Evolutionary conservation across 2,113 vertebrate species (phyloP), one percentile per base, ranked within the genome.

Genomic region (Scytalopus superciliaris): DNA sequence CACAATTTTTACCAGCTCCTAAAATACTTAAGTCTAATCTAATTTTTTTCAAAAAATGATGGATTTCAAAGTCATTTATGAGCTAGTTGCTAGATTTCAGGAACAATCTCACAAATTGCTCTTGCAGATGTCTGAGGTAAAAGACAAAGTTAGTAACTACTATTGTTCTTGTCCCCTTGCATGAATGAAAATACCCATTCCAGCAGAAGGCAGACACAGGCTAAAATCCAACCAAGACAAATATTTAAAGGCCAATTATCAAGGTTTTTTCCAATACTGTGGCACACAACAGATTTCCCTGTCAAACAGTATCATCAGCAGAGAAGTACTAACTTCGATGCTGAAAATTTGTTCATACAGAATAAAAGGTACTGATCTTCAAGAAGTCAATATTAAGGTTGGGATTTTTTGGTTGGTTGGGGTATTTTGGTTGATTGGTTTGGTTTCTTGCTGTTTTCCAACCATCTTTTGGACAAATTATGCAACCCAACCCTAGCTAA

Each of bases 361-460:
- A 84, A 73, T 37, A 80, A 89, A 89, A 68, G 21, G 25, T 12
- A 60, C 7, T 3, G 2, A 22, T 33, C 18, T 66, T 35, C 69
- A 73, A 73, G 14, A 56, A 13, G 28, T 57, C 42, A 77, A 47
- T 70, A 63, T 11, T 42, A 19, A 86, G 14, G 4, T 18, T 27
- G 21, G 30, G 19, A 22, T 24, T 47, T 47, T 37, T 17, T 12
- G 30, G 28, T 56, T 33, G 23, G 14, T 37, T 35, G 57, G 23
- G 40, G 10, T 42, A 11, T 42, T 42, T n/a, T 57, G 55, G 52
- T 33, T 33, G n/a, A 14, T 37, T 59, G n/a, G n/a, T 44, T 92
- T 66, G 42, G 76, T 42, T 96, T 95, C 78, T 75, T 69, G 57
- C n/a, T 85, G 84, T 42, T 95, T 89, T 94, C 79, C 70, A 91